phyloP scores from a whole-genome alignment of 2,113 vertebrate species.

The Eurypyga helias region DNA sequence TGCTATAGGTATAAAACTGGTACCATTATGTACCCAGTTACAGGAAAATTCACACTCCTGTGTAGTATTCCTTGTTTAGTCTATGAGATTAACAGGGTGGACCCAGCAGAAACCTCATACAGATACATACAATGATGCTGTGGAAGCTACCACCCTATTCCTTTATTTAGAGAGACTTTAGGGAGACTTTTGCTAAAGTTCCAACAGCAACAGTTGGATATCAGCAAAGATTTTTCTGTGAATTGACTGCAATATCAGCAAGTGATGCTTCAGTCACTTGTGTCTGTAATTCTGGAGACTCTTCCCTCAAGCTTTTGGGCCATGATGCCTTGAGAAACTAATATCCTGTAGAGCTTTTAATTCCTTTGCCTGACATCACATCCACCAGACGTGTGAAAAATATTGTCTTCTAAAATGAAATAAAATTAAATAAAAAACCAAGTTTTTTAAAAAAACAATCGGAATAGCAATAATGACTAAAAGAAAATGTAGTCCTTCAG shows the following conservation, averaged over 20 bases:
- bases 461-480: background rate
- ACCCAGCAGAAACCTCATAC: background rate
- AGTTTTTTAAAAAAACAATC: background rate
- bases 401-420: background rate
- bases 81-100: background rate
- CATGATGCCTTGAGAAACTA: background rate
- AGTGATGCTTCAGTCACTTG: background rate
- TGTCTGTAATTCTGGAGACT: background rate
- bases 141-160: background rate
- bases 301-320: background rate
- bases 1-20: no score
- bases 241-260: background rate
- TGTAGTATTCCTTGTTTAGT: background rate
- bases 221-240: background rate
- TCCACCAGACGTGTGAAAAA: background rate
- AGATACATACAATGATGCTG: background rate
- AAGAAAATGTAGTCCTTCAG: background rate
- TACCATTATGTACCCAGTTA: background rate
- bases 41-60: background rate
- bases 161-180: background rate
- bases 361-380: background rate
- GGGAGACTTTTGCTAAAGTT: background rate
- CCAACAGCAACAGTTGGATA: background rate
- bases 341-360: background rate
- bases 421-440: background rate